Conservation (phyloP, 2,113 vertebrate species). For the Myotis davidii region DNA sequence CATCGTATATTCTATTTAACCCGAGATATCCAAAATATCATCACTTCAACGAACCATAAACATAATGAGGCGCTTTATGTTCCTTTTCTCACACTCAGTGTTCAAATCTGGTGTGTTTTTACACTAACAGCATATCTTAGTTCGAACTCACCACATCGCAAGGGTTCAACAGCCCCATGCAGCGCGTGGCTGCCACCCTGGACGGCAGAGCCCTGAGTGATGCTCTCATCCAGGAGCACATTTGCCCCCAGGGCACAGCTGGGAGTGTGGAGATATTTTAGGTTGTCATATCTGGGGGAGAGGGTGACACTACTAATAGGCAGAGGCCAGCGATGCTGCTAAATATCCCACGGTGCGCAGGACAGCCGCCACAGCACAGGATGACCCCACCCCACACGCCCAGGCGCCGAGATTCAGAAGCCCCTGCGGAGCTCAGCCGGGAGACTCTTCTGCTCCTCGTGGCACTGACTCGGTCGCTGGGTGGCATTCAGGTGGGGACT, state of each 20-base stretch:
- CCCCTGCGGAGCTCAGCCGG: not conserved
- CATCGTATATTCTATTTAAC: not conserved
- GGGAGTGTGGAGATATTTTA: not conserved
- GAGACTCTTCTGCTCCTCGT: not conserved
- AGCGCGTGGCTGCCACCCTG: rapidly evolving
- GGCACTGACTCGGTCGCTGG: not conserved
- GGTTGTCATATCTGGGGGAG: not conserved
- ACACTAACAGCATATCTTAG: not conserved
- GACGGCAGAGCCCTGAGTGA: not conserved
- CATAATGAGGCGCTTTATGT: not conserved
- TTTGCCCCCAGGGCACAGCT: not conserved
- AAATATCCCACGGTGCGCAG: rapidly evolving
- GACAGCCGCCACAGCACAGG: not conserved
- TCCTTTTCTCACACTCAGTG: not conserved
- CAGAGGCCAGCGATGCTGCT: not conserved
- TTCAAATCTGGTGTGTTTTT: not conserved
- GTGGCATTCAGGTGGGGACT: not conserved
- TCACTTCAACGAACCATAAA: not conserved
- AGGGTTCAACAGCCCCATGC: rapidly evolving
- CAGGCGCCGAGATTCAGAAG: not conserved
- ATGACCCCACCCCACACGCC: not conserved
- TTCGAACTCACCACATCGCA: not conserved
- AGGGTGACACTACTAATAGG: not conserved
- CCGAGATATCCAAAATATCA: not conserved
- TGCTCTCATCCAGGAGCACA: not conserved